A percentile compares a stretch with the other conserved stretches of the same genome.
Conservation (phyloP, 2,113 vertebrate species). For the Holacanthus passer region DNA sequence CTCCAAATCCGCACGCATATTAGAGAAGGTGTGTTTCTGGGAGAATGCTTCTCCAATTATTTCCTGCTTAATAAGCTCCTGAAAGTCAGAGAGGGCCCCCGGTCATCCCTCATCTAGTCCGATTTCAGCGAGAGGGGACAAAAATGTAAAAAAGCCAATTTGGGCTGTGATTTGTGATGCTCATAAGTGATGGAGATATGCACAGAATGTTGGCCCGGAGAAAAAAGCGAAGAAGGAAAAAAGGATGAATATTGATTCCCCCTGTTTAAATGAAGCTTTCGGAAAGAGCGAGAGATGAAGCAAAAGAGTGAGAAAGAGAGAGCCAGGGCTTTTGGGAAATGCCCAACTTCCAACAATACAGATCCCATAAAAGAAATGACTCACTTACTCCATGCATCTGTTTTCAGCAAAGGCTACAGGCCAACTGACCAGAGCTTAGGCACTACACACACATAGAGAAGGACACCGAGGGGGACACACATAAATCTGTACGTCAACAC, state of each 20-base stretch:
- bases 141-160: constrained; percentile 72
- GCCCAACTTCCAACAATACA: constrained; percentile 65
- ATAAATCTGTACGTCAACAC: constrained; percentile 60
- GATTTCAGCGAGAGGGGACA: constrained; percentile 51
- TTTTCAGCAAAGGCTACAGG: constrained; percentile 37
- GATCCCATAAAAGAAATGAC: constrained; percentile 72
- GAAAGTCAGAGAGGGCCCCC: constrained; percentile 58
- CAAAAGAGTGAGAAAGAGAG: constrained; percentile 13
- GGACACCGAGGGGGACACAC: constrained; percentile 19
- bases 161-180: constrained; percentile 69
- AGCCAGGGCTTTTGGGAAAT: constrained; percentile 55
- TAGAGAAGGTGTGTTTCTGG: constrained; percentile 42
- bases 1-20: constrained; percentile 38
- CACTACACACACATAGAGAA: not conserved
- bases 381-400: constrained; percentile 59
- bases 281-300: constrained; percentile 43
- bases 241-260: constrained; percentile 68
- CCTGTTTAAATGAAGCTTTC: constrained; percentile 63
- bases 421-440: constrained; percentile 51
- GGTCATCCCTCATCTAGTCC: constrained; percentile 62
- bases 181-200: constrained; percentile 66
- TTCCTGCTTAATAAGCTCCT: constrained; percentile 62
- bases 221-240: constrained; percentile 39
- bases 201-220: constrained; percentile 51
- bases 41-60: constrained; percentile 62